Conservation (phyloP, 2,113 vertebrate genomes). For the Rhinoderma darwinii region DNA sequence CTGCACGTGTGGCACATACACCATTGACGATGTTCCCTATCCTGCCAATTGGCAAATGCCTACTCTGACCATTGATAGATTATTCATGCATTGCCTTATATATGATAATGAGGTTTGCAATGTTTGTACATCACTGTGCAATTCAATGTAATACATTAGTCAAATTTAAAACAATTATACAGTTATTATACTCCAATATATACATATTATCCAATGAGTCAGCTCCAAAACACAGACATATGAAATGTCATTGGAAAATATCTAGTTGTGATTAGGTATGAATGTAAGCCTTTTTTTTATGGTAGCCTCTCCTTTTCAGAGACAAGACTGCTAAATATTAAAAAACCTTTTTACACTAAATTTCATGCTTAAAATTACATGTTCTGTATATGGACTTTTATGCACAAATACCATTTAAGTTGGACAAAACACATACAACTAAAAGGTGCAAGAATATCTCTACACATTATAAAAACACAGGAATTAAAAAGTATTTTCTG, state of each 20-base stretch:
- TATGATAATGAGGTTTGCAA: background rate
- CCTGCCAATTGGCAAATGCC: background rate
- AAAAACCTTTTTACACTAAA: background rate
- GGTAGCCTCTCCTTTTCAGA: background rate
- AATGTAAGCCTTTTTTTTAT: slow-evolving; percentile 5
- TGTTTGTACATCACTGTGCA: background rate
- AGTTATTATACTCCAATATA: slow-evolving; percentile 17
- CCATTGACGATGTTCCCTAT: background rate
- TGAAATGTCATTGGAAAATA: slow-evolving; percentile 47
- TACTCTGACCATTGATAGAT: background rate
- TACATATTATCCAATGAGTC: slow-evolving; percentile 27
- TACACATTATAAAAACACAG: slow-evolving; percentile 49
- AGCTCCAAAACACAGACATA: slow-evolving; percentile 15
- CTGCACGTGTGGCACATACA: background rate
- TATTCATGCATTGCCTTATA: background rate
- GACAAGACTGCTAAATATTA: slow-evolving; percentile 14
- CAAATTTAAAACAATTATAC: background rate
- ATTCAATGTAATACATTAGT: background rate
- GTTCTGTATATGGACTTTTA: background rate
- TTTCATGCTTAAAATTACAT: slow-evolving; percentile 12
- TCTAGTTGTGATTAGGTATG: background rate
- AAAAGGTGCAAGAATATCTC: slow-evolving; percentile 49
- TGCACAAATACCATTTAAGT: slow-evolving; percentile 4
- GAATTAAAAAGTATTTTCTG: slow-evolving; percentile 41
- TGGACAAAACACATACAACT: slow-evolving; percentile 31